Evolutionary conservation across 2,113 vertebrate genomes (phyloP), one percentile per base, ranked within the genome.

Genomic region (Empidonax traillii): DNA sequence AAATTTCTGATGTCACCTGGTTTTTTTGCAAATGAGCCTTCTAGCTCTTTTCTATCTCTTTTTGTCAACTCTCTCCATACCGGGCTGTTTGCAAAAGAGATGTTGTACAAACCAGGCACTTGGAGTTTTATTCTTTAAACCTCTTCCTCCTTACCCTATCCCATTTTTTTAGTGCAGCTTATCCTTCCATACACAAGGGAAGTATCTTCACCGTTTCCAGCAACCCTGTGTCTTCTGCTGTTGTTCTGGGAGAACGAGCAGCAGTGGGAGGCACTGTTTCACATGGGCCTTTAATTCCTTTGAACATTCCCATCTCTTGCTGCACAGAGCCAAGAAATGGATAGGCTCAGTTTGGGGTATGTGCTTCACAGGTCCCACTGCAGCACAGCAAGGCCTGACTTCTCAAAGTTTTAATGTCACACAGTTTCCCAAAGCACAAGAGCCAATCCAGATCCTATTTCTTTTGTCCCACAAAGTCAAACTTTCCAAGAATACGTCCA

Each of bases 171-270:
- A 58, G 37, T 21, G 24, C 17, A 76, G 53, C 14, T 81, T 74
- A 35, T 86, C 23, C 16, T 89, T 22, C 35, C 14, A 35, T 35
- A 12, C 4, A 2, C 9, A 9, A 62, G 73, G 33, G 84, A 72
- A 74, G 25, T 27, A 78, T 7, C 44, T 72, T 65, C 47, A 43
- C 14, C n/a, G 25, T 87, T 90, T 89, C 56, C 51, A 87, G 66
- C 30, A 78, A 24, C 39, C 21, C 44, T 72, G 35, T 59, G 61
- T 31, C 59, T 87, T 51, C 62, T 55, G 66, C 59, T 85, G 71
- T 21, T 0, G 0, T 55, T 14, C 33, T 30, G 28, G 55, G 81
- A 81, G 10, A 53, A 63, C 0, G 2, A 86, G 63, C 5, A 4
- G 59, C 65, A 80, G 41, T 11, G 59, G 35, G 53, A 93, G 53